phyloP scores from a whole-genome alignment of 2,113 vertebrate genomes.

The Ginglymostoma cirratum region DNA sequence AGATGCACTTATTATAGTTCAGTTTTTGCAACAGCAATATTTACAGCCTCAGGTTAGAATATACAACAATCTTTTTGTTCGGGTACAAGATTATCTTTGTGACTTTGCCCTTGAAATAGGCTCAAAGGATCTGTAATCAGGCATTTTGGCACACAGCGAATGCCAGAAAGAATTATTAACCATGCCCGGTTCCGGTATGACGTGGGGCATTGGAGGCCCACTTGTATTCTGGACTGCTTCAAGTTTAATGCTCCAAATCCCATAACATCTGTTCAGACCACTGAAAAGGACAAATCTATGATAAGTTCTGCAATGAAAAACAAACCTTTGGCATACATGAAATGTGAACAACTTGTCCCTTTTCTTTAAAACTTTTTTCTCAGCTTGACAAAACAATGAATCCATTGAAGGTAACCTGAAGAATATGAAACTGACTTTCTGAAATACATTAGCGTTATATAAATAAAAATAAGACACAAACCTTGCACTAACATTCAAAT shows the following conservation, averaged over 20 bases:
- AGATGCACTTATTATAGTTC: not conserved
- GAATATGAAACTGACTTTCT: not conserved
- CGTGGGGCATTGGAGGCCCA: conserved; percentile 19
- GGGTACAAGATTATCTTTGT: conserved; percentile 2
- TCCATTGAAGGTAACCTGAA: not conserved
- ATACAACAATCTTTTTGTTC: not conserved
- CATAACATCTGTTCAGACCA: not conserved
- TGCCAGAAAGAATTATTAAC: conserved; percentile 29
- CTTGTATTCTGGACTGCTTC: conserved; percentile 11
- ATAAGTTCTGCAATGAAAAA: not conserved
- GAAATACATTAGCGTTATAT: not conserved
- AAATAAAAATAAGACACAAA: not conserved
- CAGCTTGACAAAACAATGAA: not conserved
- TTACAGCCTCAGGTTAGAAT: conserved; percentile 2
- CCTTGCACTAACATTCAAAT: not conserved
- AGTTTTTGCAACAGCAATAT: not conserved
- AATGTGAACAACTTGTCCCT: not conserved
- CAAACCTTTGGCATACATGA: not conserved
- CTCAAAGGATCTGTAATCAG: conserved; percentile 22
- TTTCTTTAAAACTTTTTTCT: conserved; percentile 24
- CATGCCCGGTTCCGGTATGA: conserved; percentile 23
- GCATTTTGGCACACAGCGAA: conserved; percentile 11
- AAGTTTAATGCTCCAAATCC: not conserved
- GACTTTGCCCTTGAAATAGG: not conserved
- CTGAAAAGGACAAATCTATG: not conserved